phyloP scores from a whole-genome alignment of 2,113 vertebrate species.

The Martes martes region DNA sequence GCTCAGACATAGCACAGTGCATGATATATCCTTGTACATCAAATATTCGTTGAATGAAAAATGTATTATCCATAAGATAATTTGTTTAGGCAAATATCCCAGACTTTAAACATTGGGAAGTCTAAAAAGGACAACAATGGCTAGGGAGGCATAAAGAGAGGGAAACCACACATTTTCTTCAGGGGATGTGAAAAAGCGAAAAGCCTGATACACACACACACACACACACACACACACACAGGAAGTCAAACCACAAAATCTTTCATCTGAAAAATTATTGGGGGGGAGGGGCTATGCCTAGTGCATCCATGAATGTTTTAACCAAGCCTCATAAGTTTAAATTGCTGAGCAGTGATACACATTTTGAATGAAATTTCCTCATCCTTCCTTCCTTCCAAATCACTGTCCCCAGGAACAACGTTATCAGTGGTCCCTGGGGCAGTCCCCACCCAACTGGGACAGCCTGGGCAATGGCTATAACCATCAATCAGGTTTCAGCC shows the following conservation, averaged over 20 bases:
- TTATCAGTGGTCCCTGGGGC: background rate
- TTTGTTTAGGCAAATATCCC: background rate
- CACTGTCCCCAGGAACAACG: background rate
- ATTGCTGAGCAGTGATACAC: background rate
- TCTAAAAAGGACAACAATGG: background rate
- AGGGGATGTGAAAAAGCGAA: background rate
- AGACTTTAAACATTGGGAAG: background rate
- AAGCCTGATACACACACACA: background rate
- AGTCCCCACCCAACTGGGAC: background rate
- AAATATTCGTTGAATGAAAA: background rate
- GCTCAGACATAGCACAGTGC: background rate
- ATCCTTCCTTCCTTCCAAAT: background rate
- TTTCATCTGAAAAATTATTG: background rate
- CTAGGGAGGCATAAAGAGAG: background rate
- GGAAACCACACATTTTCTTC: background rate
- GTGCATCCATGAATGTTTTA: background rate
- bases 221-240: too few relatives aligned
- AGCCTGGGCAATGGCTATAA: background rate
- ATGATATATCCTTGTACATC: background rate
- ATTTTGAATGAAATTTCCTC: background rate
- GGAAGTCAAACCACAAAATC: background rate
- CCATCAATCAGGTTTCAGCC: background rate
- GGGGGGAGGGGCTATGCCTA: rapidly evolving
- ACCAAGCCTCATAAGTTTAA: background rate
- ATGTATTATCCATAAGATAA: background rate